These are phyloP conservation scores for Plecotus auritus DNA, from an alignment of 2,113 vertebrate genomes.

Conservation along the genomic window DNA sequence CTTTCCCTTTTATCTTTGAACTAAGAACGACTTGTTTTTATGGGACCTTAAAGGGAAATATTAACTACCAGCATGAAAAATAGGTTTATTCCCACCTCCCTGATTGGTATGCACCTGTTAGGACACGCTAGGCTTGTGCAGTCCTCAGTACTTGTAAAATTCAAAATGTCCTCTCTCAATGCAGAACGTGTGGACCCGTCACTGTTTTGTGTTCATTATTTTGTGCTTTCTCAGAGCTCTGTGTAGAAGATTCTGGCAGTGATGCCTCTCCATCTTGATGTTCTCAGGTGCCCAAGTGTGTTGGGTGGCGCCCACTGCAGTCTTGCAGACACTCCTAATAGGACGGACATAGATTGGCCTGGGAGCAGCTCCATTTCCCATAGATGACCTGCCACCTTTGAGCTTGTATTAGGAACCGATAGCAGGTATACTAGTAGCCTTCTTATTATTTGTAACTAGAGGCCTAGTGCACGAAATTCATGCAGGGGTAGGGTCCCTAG, in stretches of 20 bases:
- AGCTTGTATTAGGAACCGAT: no score
- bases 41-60: not conserved
- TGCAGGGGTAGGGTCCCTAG: no score
- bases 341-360: not conserved
- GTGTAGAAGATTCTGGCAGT: not conserved
- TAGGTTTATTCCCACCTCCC: not conserved
- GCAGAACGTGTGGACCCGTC: not conserved
- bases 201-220: not conserved
- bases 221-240: not conserved
- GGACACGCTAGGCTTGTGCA: not conserved
- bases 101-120: not conserved
- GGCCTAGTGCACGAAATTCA: no score
- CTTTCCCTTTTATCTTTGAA: not conserved
- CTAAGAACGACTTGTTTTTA: not conserved
- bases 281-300: not conserved
- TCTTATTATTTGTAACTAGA: not conserved
- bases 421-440: not conserved
- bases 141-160: not conserved
- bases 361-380: not conserved
- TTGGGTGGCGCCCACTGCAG: not conserved
- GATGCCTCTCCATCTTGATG: not conserved
- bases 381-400: accelerated
- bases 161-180: not conserved
- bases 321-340: not conserved
- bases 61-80: not conserved